Evolutionary conservation across 2,797 vertebrate genomes (phyloP).

Genomic region (Peromyscus eremicus): DNA sequence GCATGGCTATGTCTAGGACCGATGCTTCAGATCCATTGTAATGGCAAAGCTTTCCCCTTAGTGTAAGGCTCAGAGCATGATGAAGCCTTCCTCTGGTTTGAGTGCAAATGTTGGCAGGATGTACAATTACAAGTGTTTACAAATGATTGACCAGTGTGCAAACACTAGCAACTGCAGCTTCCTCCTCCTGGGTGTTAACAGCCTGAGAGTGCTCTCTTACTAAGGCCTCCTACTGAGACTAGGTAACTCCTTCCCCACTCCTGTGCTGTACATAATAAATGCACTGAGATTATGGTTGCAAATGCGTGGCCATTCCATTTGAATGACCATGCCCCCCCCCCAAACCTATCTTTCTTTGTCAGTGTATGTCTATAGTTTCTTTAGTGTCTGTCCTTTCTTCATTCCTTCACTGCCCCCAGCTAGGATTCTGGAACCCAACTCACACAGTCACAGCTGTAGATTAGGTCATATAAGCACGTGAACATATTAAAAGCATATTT

Average conservation of each 20-base stretch:
- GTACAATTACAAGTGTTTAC: neutral
- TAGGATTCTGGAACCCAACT: neutral
- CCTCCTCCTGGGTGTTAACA: neutral
- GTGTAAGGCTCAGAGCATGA: neutral
- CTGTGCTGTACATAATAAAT: neutral
- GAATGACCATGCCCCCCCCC: neutral
- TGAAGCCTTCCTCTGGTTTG: neutral
- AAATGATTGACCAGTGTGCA: neutral
- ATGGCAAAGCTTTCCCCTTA: neutral
- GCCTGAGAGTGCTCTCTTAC: neutral
- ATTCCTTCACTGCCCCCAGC: neutral
- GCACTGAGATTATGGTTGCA: neutral
- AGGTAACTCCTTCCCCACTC: neutral
- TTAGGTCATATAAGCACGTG: neutral
- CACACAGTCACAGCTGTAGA: neutral
- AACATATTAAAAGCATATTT: neutral
- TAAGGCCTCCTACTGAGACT: neutral
- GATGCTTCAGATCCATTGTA: neutral
- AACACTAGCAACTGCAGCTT: neutral
- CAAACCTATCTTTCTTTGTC: neutral
- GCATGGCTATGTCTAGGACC: neutral
- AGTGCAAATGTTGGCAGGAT: neutral
- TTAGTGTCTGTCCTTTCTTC: neutral
- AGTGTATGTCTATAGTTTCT: neutral
- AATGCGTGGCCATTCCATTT: neutral